Evolutionary conservation across 2,797 vertebrate genomes (phyloP), one percentile per base, ranked within the genome.

Genomic region (Synanceia verrucosa): DNA sequence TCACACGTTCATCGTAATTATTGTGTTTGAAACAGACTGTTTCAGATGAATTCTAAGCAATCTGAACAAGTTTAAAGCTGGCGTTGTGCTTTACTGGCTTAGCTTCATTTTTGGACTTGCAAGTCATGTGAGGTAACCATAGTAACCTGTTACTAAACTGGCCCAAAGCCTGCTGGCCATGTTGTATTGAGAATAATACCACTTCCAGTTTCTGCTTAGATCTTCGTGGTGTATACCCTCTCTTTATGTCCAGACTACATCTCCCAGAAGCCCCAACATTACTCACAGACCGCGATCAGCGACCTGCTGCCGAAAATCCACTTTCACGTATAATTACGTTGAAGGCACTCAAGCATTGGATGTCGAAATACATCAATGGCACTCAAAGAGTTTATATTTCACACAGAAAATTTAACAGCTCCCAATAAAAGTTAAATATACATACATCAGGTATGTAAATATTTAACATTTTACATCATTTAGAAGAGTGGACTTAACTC

Each of bases 121-220:
- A 34, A n/a, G 29, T 46, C 18, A 58, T 56, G 24, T 56, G 31
- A 37, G 9, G 61, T 82, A 74, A 76, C 68, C 57, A 79, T 58
- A 47, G 67, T 55, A 53, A 78, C 68, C 14, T 29, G 19, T 70
- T 36, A 13, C 28, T 50, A 9, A 57, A 81, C 36, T 11, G 24
- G 18, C 23, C 5, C 9, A 43, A 10, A 50, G 37, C 29, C 23
- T 56, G 18, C 44, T 76, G 61, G 44, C 55, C 65, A 3, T 23
- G n/a, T n/a, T n/a, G n/a, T n/a, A n/a, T n/a, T n/a, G n/a, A n/a
- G n/a, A n/a, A n/a, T n/a, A n/a, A n/a, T n/a, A n/a, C n/a, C n/a
- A n/a, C n/a, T n/a, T n/a, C n/a, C n/a, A n/a, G n/a, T n/a, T n/a
- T n/a, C n/a, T n/a, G n/a, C n/a, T n/a, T n/a, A n/a, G n/a, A n/a